These are phyloP conservation scores for Leptinotarsa juncta DNA, from an alignment of 2,888 invertebrate genomes.

Conservation along the genomic window DNA sequence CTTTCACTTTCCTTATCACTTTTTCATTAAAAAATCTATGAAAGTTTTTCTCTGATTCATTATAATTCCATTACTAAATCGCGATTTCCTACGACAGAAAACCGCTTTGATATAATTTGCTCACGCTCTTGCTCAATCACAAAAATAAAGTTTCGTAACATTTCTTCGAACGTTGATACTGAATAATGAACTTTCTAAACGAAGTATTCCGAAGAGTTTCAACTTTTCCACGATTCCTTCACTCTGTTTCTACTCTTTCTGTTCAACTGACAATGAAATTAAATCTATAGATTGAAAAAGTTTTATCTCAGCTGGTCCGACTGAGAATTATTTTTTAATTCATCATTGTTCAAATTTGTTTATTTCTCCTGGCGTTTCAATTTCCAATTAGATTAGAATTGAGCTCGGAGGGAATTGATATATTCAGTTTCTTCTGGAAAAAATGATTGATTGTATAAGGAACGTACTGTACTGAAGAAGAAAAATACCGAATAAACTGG, in stretches of 20 bases:
- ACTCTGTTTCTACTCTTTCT: conserved; percentile 53
- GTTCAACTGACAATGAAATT: conserved; percentile 58
- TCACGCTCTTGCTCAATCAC: not conserved
- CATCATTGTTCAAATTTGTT: conserved; percentile 45
- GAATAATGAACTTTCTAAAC: conserved; percentile 56
- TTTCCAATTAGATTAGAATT: conserved; percentile 40
- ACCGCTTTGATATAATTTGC: not conserved
- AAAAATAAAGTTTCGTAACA: conserved; percentile 24
- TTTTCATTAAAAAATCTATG: no score
- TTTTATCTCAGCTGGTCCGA: conserved; percentile 43
- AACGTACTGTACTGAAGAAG: not conserved
- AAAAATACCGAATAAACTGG: not conserved
- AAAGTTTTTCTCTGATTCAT: no score
- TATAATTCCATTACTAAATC: no score
- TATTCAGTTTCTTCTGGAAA: conserved; percentile 18
- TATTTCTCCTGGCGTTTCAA: conserved; percentile 38
- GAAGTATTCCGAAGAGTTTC: conserved; percentile 55
- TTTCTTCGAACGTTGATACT: conserved; percentile 42
- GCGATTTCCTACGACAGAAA: not conserved
- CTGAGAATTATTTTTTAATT: conserved; percentile 35
- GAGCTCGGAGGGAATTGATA: conserved; percentile 25
- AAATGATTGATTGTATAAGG: not conserved
- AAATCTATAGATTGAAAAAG: conserved; percentile 58
- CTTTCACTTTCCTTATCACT: no score
- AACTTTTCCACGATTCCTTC: conserved; percentile 48